A percentile compares a stretch with the other conserved stretches of the same genome.
These are phyloP conservation scores for Pediacus dermestoides DNA, from an alignment of 2,888 invertebrate species.

Conservation along the genomic window DNA sequence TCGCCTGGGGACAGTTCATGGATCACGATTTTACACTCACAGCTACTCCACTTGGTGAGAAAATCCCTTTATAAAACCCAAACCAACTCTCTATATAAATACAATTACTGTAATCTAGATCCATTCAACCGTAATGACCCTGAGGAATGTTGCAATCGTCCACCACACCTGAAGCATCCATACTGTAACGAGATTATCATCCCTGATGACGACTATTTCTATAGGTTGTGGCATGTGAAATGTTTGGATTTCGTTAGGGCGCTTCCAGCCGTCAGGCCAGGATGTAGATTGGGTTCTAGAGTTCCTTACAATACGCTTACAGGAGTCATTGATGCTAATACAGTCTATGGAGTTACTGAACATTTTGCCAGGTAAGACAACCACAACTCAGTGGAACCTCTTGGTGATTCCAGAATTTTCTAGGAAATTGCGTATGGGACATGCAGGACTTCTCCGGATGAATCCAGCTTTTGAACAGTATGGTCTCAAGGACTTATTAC, in stretches of 20 bases:
- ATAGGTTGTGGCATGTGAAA: conserved; percentile 75
- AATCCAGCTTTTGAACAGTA: conserved; percentile 85
- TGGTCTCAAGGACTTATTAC: conserved; percentile 82
- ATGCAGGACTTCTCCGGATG: conserved; percentile 79
- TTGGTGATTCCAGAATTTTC: too few species aligned
- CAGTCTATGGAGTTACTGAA: conserved; percentile 84
- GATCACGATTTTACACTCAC: conserved; percentile 91
- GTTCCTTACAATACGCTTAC: conserved; percentile 83
- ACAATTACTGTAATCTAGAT: too few species aligned
- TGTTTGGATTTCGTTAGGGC: conserved; percentile 89
- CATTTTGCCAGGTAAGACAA: conserved; percentile 65
- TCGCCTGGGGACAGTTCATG: conserved; percentile 94
- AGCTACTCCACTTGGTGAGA: conserved; percentile 78
- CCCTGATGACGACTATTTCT: conserved; percentile 89
- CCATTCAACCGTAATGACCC: conserved; percentile 84
- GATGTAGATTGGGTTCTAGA: conserved; percentile 84
- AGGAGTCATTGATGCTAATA: conserved; percentile 82
- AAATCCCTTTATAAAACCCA: background rate
- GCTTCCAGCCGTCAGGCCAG: conserved; percentile 81
- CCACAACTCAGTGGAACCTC: too few species aligned
- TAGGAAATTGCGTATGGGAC: conserved; percentile 78
- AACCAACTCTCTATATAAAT: too few species aligned
- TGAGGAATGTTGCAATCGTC: conserved; percentile 83
- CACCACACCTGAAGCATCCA: conserved; percentile 79
- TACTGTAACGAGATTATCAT: conserved; percentile 87